phyloP scores from a whole-genome alignment of 2,888 invertebrate species.

The Lypha dubia region DNA sequence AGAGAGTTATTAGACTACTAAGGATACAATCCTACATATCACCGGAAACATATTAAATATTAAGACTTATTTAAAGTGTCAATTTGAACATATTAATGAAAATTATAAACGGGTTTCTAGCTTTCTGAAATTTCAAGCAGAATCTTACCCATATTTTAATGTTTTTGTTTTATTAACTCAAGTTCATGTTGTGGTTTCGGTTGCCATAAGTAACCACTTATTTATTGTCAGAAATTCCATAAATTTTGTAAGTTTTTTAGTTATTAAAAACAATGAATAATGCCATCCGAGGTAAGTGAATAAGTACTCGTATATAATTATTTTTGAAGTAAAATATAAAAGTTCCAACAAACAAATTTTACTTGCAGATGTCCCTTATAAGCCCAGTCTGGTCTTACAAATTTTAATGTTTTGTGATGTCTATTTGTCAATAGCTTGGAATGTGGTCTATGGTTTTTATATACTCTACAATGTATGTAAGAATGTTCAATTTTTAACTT shows the following conservation, averaged over 20 bases:
- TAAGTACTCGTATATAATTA: too few species aligned
- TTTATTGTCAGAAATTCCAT: conserved; percentile 4
- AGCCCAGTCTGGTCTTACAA: conserved; percentile 88
- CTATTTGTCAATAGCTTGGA: conserved; percentile 90
- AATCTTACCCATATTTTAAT: too few species aligned
- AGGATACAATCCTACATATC: too few species aligned
- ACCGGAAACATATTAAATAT: background rate
- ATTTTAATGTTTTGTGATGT: conserved; percentile 93
- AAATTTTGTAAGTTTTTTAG: background rate
- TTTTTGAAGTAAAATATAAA: background rate
- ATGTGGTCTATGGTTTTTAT: conserved; percentile 77
- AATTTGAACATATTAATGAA: too few species aligned
- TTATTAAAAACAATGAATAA: conserved; percentile 45
- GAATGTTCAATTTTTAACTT: background rate
- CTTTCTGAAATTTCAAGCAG: too few species aligned
- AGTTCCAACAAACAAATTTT: background rate
- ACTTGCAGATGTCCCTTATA: conserved; percentile 76
- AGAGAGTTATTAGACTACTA: background rate
- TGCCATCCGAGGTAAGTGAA: conserved; percentile 46
- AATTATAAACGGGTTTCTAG: background rate
- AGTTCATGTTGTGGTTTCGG: conserved; percentile 19
- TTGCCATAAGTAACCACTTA: conserved; percentile 53
- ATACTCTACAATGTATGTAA: conserved; percentile 78
- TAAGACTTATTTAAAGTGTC: background rate
- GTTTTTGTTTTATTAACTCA: background rate